Conservation (phyloP, 2,113 vertebrate species). For the Stegastes partitus region DNA sequence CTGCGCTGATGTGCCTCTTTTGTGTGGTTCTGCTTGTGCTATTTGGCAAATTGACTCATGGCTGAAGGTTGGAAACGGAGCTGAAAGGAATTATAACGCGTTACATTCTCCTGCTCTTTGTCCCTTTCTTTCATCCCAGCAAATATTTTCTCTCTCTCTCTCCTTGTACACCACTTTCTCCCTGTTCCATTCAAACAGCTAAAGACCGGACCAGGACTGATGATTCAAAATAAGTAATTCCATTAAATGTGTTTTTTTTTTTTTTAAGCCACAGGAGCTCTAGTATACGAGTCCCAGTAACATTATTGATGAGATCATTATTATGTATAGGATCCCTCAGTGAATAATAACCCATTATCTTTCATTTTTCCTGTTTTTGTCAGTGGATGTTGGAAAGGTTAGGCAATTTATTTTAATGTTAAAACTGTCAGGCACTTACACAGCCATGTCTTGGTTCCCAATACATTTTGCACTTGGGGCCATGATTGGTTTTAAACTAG, state of each 20-base stretch:
- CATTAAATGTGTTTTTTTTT: slow-evolving; percentile 77
- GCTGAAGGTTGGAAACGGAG: slow-evolving; percentile 72
- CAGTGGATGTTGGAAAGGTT: slow-evolving; percentile 87
- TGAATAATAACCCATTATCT: slow-evolving; percentile 88
- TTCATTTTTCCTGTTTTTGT: slow-evolving; percentile 88
- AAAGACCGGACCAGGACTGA: slow-evolving; percentile 74
- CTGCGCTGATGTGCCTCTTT: slow-evolving; percentile 79
- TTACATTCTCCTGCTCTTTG: slow-evolving; percentile 64
- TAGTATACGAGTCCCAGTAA: slow-evolving; percentile 65
- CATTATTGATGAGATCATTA: slow-evolving; percentile 88
- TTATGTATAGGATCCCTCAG: slow-evolving; percentile 85
- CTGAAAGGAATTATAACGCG: slow-evolving; percentile 72
- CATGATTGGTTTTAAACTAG: slow-evolving; percentile 86
- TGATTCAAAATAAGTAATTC: slow-evolving; percentile 84
- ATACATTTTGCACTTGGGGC: slow-evolving; percentile 79
- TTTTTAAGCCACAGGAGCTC: slow-evolving; percentile 73
- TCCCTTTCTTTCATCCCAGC: slow-evolving; percentile 31
- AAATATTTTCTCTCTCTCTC: slow-evolving; percentile 26
- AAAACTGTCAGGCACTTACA: slow-evolving; percentile 85
- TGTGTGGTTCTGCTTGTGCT: slow-evolving; percentile 80
- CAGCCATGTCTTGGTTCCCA: slow-evolving; percentile 79
- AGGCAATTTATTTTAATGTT: slow-evolving; percentile 89
- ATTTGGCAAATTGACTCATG: slow-evolving; percentile 82
- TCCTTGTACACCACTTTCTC: slow-evolving; percentile 17
- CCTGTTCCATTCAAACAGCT: slow-evolving; percentile 61